A percentile compares a stretch with the other conserved stretches of the same genome.
These are phyloP conservation scores for Stratiolaelaps scimitus DNA, from an alignment of 1,140 invertebrate genomes.

Conservation along the genomic window DNA sequence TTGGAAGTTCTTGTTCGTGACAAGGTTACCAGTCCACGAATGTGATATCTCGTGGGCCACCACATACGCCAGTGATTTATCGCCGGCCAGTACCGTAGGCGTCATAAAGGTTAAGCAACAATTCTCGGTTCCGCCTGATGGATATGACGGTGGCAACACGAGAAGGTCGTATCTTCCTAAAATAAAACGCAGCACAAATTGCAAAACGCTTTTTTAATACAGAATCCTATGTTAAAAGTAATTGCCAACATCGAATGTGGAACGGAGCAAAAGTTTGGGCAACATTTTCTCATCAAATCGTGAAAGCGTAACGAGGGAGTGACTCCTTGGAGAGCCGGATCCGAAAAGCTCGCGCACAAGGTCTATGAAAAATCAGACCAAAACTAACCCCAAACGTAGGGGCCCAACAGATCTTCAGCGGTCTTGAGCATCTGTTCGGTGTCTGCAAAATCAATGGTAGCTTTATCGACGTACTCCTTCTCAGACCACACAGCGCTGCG, in stretches of 20 bases:
- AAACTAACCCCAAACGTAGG: slow-evolving; percentile 57
- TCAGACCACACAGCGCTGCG: slow-evolving; percentile 77
- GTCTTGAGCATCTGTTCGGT: slow-evolving; percentile 68
- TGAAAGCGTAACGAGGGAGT: too few species aligned
- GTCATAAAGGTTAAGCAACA: slow-evolving; percentile 89
- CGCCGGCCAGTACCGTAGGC: slow-evolving; percentile 76
- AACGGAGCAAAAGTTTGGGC: too few species aligned
- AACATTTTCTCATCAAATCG: too few species aligned
- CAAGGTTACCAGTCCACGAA: slow-evolving; percentile 90
- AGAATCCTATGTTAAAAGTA: too few species aligned
- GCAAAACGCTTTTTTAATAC: too few species aligned
- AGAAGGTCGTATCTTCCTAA: slow-evolving; percentile 65
- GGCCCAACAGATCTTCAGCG: slow-evolving; percentile 60
- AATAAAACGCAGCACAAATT: neutral
- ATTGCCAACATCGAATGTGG: too few species aligned
- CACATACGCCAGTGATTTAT: slow-evolving; percentile 70
- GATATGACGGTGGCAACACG: slow-evolving; percentile 85
- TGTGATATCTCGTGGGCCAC: slow-evolving; percentile 90
- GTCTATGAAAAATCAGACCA: too few species aligned
- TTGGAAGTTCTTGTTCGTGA: slow-evolving; percentile 82
- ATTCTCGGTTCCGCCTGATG: slow-evolving; percentile 94
- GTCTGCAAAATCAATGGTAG: slow-evolving; percentile 73
- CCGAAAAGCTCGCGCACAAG: too few species aligned
- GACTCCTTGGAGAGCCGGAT: too few species aligned
- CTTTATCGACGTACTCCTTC: slow-evolving; percentile 63